A percentile compares a stretch with the other conserved stretches of the same genome.
Conservation (phyloP, 1,140 invertebrate species). For the Nasonia vitripennis region DNA sequence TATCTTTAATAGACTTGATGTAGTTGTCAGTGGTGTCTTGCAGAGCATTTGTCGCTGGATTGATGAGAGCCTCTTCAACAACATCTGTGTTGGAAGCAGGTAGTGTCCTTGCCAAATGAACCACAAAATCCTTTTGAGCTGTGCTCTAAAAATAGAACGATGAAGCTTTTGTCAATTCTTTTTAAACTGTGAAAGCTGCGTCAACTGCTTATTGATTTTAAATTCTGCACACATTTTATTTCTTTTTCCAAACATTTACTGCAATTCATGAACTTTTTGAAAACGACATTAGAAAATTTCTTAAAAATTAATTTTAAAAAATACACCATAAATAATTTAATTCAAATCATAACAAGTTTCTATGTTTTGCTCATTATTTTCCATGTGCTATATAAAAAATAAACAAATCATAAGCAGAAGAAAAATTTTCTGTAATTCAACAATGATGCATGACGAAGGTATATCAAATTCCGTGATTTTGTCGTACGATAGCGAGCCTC, state of each 20-base stretch:
- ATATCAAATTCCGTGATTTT: not conserved
- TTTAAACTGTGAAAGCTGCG: not conserved
- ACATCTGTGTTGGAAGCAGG: slow-evolving; percentile 75
- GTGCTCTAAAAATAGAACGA: slow-evolving; percentile 74
- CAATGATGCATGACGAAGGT: not conserved
- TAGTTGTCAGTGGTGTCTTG: slow-evolving; percentile 59
- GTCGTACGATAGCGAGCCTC: not conserved
- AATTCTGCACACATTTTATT: not conserved
- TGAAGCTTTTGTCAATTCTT: not conserved
- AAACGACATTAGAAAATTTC: too few relatives aligned
- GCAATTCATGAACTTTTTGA: too few relatives aligned
- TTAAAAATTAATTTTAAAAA: not conserved
- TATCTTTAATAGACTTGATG: slow-evolving; percentile 71
- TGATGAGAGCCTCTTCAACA: slow-evolving; percentile 67
- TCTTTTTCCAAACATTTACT: not conserved
- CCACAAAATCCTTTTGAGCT: slow-evolving; percentile 80
- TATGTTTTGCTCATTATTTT: too few relatives aligned
- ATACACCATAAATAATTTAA: too few relatives aligned
- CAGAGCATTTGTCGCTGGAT: slow-evolving; percentile 52
- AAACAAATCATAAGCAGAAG: too few relatives aligned
- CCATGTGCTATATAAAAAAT: too few relatives aligned
- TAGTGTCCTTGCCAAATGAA: slow-evolving; percentile 84
- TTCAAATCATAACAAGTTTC: too few relatives aligned
- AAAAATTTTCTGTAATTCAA: not conserved
- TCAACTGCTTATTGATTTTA: not conserved